Conservation (phyloP, 1,140 invertebrate species). For the Halictus rubicundus region DNA sequence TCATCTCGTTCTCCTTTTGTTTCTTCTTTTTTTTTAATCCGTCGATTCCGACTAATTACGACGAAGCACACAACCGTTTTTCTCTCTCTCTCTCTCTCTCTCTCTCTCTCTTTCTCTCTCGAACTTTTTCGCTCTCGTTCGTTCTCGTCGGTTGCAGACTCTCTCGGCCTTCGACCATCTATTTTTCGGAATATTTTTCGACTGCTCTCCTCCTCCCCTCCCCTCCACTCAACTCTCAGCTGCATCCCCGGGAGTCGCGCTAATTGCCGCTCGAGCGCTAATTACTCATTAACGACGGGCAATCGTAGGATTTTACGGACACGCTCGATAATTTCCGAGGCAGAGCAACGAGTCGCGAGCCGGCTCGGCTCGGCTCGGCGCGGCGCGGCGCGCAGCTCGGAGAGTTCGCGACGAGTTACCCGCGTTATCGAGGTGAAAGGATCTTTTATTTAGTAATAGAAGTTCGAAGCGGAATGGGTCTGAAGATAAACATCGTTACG, state of each 20-base stretch:
- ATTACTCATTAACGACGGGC: constrained; percentile 46
- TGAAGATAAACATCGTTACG: constrained; percentile 50
- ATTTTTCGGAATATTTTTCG: constrained; percentile 16
- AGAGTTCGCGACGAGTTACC: no score
- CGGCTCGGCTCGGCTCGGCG: no score
- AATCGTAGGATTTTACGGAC: constrained; percentile 39
- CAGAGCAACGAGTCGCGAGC: background rate
- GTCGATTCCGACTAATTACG: constrained; percentile 11
- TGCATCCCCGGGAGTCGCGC: background rate
- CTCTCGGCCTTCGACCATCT: background rate
- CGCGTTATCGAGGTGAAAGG: constrained; percentile 51
- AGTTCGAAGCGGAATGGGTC: constrained; percentile 42
- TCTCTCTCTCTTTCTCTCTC: no score
- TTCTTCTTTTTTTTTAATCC: background rate
- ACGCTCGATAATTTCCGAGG: constrained; percentile 30
- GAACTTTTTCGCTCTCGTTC: constrained; percentile 6
- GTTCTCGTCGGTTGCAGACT: constrained; percentile 3
- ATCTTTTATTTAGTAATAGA: constrained; percentile 53
- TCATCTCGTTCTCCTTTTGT: background rate
- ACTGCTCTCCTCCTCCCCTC: no score
- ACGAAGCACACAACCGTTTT: background rate
- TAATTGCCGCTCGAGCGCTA: constrained; percentile 41
- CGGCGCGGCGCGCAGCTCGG: no score
- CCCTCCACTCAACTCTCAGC: background rate
- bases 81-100: no score